Conservation (phyloP, 2,888 invertebrate genomes). For the Iselma pallidipennis region DNA sequence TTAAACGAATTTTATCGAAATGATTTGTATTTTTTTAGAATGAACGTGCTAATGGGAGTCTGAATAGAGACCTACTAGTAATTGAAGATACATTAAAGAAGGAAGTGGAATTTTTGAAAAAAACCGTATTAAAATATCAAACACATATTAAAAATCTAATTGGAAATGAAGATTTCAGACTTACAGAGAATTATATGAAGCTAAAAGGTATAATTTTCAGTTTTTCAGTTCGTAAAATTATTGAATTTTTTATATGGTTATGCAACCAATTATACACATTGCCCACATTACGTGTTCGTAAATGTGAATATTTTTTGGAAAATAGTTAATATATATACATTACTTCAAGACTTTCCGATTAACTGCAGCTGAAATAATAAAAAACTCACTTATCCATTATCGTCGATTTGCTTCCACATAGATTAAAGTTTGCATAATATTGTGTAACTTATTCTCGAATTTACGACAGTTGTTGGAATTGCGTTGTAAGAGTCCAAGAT, state of each 20-base stretch:
- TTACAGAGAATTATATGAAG: constrained; percentile 2
- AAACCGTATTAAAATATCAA: constrained; percentile 4
- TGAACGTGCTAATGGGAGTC: not conserved
- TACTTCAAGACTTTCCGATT: no score
- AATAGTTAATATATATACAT: no score
- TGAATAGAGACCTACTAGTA: not conserved
- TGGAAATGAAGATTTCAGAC: constrained; percentile 4
- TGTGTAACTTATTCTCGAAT: no score
- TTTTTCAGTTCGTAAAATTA: no score
- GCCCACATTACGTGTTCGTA: no score
- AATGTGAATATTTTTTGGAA: no score
- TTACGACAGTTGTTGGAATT: no score
- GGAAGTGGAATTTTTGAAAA: not conserved
- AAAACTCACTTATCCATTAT: no score
- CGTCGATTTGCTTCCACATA: no score
- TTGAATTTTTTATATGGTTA: not conserved
- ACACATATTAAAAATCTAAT: not conserved
- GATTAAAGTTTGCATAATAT: no score
- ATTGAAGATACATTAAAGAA: not conserved
- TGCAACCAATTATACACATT: not conserved
- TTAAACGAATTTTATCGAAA: not conserved
- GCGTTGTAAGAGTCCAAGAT: no score
- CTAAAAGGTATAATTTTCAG: constrained; percentile 4
- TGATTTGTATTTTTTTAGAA: not conserved
- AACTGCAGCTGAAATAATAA: no score